Conservation (phyloP, 64 coral and sea anemone genomes). For the Montipora efflorescens region DNA sequence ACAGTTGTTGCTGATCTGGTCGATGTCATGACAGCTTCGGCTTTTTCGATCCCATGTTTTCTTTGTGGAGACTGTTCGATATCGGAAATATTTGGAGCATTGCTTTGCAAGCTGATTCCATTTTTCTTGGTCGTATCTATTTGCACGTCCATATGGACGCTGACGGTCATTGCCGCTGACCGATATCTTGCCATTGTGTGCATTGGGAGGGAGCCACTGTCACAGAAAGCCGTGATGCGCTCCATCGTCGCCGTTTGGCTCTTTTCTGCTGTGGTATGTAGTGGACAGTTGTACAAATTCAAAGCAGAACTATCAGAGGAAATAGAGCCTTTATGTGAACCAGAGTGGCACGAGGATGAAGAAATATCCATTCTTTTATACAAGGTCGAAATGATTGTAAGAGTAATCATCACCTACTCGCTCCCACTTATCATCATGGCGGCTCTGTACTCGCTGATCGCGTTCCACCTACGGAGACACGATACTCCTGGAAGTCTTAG, state of each 20-base stretch:
- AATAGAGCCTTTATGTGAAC: background rate
- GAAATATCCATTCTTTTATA: background rate
- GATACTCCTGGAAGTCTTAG: constrained; percentile 18
- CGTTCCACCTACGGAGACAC: constrained; percentile 68
- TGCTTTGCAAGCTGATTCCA: constrained; percentile 71
- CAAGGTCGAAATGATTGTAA: constrained; percentile 57
- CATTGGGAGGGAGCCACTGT: constrained; percentile 59
- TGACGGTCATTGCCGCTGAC: constrained; percentile 83
- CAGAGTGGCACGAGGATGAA: constrained; percentile 25
- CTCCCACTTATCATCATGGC: constrained; percentile 58
- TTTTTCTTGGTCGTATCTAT: constrained; percentile 79
- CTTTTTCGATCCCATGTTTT: constrained; percentile 11
- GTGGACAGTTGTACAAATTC: constrained; percentile 66
- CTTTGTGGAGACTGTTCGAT: constrained; percentile 46
- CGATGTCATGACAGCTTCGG: constrained; percentile 48
- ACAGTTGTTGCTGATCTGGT: constrained; percentile 80
- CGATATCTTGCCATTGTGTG: constrained; percentile 79
- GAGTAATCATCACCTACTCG: constrained; percentile 67
- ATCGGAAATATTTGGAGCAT: constrained; percentile 56
- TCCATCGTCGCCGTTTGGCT: constrained; percentile 68
- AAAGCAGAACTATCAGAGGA: background rate
- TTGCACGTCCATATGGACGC: constrained; percentile 65
- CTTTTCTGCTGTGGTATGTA: constrained; percentile 48
- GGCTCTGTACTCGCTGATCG: constrained; percentile 73
- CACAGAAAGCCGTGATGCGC: constrained; percentile 61